phyloP scores from a whole-genome alignment of 2,888 invertebrate species.

The Lasioglossum malachurum region DNA sequence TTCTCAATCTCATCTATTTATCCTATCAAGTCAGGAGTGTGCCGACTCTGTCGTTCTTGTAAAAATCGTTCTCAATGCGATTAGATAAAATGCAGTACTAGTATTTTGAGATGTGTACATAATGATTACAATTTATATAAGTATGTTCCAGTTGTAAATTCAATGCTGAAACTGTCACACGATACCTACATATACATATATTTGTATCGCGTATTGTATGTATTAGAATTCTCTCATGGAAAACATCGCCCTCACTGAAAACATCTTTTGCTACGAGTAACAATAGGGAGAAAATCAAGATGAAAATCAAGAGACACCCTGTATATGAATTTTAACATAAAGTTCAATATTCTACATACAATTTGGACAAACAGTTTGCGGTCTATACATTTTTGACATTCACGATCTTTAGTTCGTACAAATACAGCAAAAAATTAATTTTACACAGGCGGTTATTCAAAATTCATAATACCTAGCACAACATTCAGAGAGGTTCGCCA shows the following conservation, averaged over 20 bases:
- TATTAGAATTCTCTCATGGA: no score
- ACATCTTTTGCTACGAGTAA: no score
- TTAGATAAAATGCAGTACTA: not conserved
- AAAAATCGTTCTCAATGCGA: not conserved
- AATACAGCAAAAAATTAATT: not conserved
- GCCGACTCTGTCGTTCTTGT: no score
- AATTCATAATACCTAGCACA: not conserved
- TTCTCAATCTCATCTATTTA: not conserved
- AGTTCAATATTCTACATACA: not conserved
- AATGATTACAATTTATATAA: not conserved
- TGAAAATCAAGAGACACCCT: no score
- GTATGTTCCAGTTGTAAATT: no score
- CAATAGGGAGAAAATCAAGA: no score
- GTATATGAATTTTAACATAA: not conserved
- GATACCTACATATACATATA: no score
- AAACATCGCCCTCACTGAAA: no score
- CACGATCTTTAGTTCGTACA: not conserved
- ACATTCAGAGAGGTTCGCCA: not conserved
- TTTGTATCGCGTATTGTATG: no score
- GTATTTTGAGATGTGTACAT: not conserved
- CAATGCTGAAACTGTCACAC: no score
- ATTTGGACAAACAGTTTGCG: not conserved
- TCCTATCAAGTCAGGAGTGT: no score
- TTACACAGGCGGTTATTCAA: not conserved
- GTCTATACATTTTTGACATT: not conserved